Evolutionary conservation across 2,888 invertebrate genomes (phyloP).

Genomic region (Eumerus sabulonum): DNA sequence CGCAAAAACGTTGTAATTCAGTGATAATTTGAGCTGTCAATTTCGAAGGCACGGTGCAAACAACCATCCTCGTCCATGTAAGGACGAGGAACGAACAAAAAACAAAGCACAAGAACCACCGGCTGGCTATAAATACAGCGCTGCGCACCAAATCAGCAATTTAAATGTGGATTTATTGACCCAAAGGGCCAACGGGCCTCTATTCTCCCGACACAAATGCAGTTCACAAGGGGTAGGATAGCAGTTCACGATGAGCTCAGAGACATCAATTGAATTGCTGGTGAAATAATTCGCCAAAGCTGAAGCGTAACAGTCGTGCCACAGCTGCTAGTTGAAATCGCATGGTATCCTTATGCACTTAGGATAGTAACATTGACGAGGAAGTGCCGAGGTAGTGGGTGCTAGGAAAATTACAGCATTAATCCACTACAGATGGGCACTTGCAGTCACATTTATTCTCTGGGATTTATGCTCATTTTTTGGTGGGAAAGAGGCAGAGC

Average conservation of each 20-base stretch:
- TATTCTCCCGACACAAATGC: not conserved
- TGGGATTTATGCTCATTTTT: too few relatives aligned
- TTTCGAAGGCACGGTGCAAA: conserved; percentile 46
- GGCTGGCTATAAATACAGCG: conserved; percentile 55
- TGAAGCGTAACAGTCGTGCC: conserved; percentile 34
- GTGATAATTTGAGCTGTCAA: conserved; percentile 66
- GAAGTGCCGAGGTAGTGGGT: conserved; percentile 1
- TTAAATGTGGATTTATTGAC: conserved; percentile 67
- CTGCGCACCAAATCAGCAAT: conserved; percentile 66
- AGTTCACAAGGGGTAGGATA: not conserved
- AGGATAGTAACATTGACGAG: not conserved
- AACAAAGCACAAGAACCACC: conserved; percentile 11
- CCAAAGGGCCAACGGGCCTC: conserved; percentile 60
- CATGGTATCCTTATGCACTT: not conserved
- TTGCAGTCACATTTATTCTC: too few relatives aligned
- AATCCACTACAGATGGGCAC: not conserved
- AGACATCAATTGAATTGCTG: conserved; percentile 64
- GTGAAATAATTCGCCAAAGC: conserved; percentile 62
- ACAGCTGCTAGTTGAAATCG: conserved; percentile 3
- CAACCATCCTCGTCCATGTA: not conserved
- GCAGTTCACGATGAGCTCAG: not conserved
- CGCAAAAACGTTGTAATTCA: conserved; percentile 62
- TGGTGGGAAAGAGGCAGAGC: too few relatives aligned
- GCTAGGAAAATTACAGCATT: conserved; percentile 41
- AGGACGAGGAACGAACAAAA: conserved; percentile 23